Evolutionary conservation across 2,113 vertebrate species (phyloP), one percentile per base, ranked within the genome.

Genomic region (Rhinoderma darwinii): DNA sequence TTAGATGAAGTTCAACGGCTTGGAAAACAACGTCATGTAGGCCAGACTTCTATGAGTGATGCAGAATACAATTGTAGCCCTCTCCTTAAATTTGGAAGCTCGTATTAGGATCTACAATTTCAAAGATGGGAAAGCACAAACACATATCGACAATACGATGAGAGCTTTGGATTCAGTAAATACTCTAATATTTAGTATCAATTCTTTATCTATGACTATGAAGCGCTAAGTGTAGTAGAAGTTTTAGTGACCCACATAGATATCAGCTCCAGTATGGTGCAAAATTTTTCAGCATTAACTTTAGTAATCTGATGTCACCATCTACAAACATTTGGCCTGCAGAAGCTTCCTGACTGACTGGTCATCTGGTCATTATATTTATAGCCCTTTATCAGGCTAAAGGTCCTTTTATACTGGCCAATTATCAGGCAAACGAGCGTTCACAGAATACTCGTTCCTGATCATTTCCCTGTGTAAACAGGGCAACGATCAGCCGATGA

Each of bases 1-100:
- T 82, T 90, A 89, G 47, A 74, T 72, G 68, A 83, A 68, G 47
- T 72, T 88, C 0, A 63, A 68, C 78, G 75, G 41, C 30, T 80
- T 15, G 59, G 43, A 82, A 30, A 74, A 37, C 35, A 82, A 75
- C 54, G 61, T 59, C 50, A 61, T 32, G 44, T 54, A 85, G 79
- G 27, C 47, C 70, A 66, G 37, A 66, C 79, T 17, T 30, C 39
- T 59, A 51, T 30, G 25, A 82, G 6, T 18, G 25, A 39, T 80
- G 37, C 22, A 59, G 25, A n/a, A 61, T 41, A 39, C 54, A 35
- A 61, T 61, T 63, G 37, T 15, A 41, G 37, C 77, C 20, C 10
- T 27, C 30, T 27, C 41, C 20, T 18, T 43, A 11, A 82, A 32
- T 35, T 32, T 41, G 37, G 47, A 32, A 6, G 39, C 39, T 44